Base-by-base conservation (phyloP, 2,888 invertebrate genomes). In the Pseudanteris insignis region DNA sequence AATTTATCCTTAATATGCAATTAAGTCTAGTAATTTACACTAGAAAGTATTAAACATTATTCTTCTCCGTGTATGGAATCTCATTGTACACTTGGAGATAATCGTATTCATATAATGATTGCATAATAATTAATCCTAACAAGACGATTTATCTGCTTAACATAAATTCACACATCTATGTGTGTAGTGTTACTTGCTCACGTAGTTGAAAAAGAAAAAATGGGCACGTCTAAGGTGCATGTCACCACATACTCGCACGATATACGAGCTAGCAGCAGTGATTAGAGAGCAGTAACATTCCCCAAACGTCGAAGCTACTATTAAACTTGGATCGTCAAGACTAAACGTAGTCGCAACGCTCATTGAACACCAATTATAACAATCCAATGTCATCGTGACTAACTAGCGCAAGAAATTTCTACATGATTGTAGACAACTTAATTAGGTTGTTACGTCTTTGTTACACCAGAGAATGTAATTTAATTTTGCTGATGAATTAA, bases 311-410 rank as follows among this genome's bases (percentile, higher is more conserved):
- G 41, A 58, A 58, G 57, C 48, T 53, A 54, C 63, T 63, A 59
- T 59, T 50, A 63, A 63, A 54, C 58, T 63, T 63, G 50, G 58
- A 58, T 63, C 58, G 63, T 58, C 58, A 63, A 48, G 53, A 40
- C 36, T 43, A 41, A 54, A 41, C 50, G 40, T 53, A 63, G 58
- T 54, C 54, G 50, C 58, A 44, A 48, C 54, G 46, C 58, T 63
- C 63, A 63, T 63, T 59, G 63, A 58, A 63, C 63, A 58, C 54
- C 58, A 63, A 63, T 63, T 63, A 63, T 63, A 54, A 59, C 58
- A 54, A 63, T 59, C 40, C 50, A 41, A 63, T 41, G 54, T 59
- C 48, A 44, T 43, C 53, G 53, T 53, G 41, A 38, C 63, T 48
- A 57, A 59, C 37, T 59, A 50, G 36, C 44, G 28, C 50, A 59